Conservation (phyloP, 1,140 invertebrate genomes). For the Rhopalosiphum maidis region DNA sequence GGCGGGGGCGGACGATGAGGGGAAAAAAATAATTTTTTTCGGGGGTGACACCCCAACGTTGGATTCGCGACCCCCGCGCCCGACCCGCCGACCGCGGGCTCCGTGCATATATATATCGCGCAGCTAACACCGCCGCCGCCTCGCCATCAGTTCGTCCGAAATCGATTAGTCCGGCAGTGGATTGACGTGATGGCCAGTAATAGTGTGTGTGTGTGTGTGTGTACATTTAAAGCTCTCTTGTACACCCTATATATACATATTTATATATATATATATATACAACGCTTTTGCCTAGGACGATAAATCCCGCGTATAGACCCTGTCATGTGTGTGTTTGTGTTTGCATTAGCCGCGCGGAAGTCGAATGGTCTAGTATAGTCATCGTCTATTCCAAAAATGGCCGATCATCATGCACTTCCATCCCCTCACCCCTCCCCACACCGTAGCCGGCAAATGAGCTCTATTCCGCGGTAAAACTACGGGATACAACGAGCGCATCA, state of each 20-base stretch:
- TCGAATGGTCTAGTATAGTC: constrained; percentile 48
- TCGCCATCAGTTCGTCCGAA: not conserved
- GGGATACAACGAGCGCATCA: not conserved
- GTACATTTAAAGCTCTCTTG: constrained; percentile 31
- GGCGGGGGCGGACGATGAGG: not conserved
- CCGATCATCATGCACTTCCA: constrained; percentile 21
- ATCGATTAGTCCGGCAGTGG: constrained; percentile 28
- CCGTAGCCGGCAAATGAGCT: not conserved
- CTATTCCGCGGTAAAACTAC: constrained; percentile 38
- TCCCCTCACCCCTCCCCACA: not conserved
- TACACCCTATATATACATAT: not conserved
- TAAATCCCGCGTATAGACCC: constrained; percentile 30
- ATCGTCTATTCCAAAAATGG: constrained; percentile 49
- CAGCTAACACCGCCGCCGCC: not conserved
- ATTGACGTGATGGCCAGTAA: constrained; percentile 42
- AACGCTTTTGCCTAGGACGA: constrained; percentile 47
- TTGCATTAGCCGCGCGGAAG: constrained; percentile 35
- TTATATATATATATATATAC: not conserved
- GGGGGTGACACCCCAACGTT: constrained; percentile 54
- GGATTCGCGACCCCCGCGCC: constrained; percentile 49
- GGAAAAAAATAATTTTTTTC: constrained; percentile 43
- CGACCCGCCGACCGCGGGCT: not conserved
- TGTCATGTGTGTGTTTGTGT: constrained; percentile 11
- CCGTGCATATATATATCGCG: not conserved
- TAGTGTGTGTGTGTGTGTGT: not conserved